These are phyloP conservation scores for Drosophila acutilabella DNA, from an alignment of 2,888 invertebrate species.

Conservation along the genomic window DNA sequence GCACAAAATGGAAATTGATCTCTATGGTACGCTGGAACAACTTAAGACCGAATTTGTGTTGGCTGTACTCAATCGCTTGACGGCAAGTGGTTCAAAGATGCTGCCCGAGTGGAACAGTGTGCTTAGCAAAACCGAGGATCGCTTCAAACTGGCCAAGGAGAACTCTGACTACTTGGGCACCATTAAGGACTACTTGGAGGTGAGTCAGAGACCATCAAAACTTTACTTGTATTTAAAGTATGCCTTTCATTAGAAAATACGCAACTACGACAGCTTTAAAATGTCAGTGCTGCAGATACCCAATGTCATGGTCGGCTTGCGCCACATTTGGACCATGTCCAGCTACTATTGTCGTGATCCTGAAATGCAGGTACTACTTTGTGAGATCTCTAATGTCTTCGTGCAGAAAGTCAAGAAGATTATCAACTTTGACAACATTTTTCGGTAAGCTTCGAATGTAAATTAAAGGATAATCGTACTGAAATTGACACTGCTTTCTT, in stretches of 20 bases:
- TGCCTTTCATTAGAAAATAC: conserved; percentile 87
- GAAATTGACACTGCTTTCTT: not conserved
- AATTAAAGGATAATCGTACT: not conserved
- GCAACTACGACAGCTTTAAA: conserved; percentile 89
- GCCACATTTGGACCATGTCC: conserved; percentile 96
- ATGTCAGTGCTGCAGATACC: conserved; percentile 91
- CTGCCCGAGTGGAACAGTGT: conserved; percentile 75
- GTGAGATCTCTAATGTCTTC: conserved; percentile 93
- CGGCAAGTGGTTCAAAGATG: conserved; percentile 56
- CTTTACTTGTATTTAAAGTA: not conserved
- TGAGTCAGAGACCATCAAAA: conserved; percentile 68
- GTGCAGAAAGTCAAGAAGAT: conserved; percentile 90
- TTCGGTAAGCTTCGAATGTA: conserved; percentile 87
- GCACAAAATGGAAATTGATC: conserved; percentile 91
- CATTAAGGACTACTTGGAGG: conserved; percentile 85
- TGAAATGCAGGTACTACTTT: conserved; percentile 93
- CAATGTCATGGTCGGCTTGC: conserved; percentile 92
- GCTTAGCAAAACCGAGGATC: conserved; percentile 59
- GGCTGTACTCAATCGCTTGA: conserved; percentile 72
- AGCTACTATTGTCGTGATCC: conserved; percentile 93
- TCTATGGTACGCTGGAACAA: conserved; percentile 93
- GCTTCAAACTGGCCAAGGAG: conserved; percentile 83
- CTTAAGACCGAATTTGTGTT: conserved; percentile 88
- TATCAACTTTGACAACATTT: conserved; percentile 90
- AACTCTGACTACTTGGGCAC: conserved; percentile 84